Conservation (phyloP, 2,113 vertebrate genomes). For the Toxotes chatareus region DNA sequence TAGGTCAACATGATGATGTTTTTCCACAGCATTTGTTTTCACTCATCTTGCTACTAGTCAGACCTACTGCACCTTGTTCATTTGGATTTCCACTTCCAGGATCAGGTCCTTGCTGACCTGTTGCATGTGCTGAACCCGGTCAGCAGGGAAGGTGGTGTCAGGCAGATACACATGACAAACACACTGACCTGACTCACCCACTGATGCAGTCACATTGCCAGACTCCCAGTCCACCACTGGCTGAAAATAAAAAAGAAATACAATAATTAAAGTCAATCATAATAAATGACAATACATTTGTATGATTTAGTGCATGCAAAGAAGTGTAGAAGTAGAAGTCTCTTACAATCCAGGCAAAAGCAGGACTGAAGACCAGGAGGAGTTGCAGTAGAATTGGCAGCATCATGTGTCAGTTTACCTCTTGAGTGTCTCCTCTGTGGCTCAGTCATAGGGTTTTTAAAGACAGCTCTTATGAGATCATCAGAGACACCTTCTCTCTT, state of each 20-base stretch:
- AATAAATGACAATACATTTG: background rate
- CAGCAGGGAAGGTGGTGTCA: constrained; percentile 76
- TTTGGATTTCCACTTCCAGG: constrained; percentile 76
- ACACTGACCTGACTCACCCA: constrained; percentile 74
- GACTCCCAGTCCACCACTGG: constrained; percentile 73
- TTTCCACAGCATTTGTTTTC: background rate
- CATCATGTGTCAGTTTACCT: constrained; percentile 48
- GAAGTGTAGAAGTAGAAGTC: background rate
- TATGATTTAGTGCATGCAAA: background rate
- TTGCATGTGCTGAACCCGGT: constrained; percentile 74
- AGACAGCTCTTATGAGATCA: constrained; percentile 58
- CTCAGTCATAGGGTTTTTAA: constrained; percentile 60
- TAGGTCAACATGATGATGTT: background rate
- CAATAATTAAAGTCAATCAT: background rate
- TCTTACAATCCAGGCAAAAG: constrained; percentile 76
- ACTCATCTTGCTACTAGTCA: background rate
- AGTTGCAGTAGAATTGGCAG: constrained; percentile 60
- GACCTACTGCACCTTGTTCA: constrained; percentile 67
- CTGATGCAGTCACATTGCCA: constrained; percentile 78
- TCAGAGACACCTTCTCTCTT: constrained; percentile 53
- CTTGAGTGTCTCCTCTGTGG: constrained; percentile 14
- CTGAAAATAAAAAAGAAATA: constrained; percentile 35
- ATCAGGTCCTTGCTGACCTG: constrained; percentile 69
- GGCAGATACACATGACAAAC: constrained; percentile 77
- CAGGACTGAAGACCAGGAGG: constrained; percentile 49